Evolutionary conservation across 1,140 invertebrate species (phyloP), one percentile per base, ranked within the genome.

Genomic region (Leptestheria dahalacensis): DNA sequence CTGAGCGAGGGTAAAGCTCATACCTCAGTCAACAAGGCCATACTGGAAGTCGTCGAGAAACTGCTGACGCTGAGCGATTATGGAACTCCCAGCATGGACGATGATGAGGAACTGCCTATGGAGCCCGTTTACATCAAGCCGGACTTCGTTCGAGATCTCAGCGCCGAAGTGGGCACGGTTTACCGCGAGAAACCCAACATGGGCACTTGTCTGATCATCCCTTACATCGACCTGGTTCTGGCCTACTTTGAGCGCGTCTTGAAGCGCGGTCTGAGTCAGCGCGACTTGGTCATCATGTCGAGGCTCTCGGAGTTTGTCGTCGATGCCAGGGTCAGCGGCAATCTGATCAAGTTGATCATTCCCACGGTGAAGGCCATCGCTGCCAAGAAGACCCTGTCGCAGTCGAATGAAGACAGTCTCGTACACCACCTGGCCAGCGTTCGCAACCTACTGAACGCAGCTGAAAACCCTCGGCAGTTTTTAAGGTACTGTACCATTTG

Each of bases 41-140:
- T 94, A 56, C 72, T 91, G 57, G 82, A 85, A 64, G 82, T 93
- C 67, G 71, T 94, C 3, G 83, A 89, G 65, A 84, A 85, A 63
- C 68, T 96, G 28, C 67, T 95, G 54, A 85, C 80, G 1, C 70
- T 83, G 24, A 75, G 79, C 57, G 69, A 73, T 59, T 65, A 66
- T 29, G 63, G 46, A 1, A 47, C 25, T 10, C 12, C 20, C 23
- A 49, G 26, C 28, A 49, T 50, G 10, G 59, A 65, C 50, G 71
- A 76, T 49, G 59, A 61, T n/a, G 60, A 62, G 25, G 53, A 63
- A 23, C 28, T 58, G 49, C 25, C 48, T 11, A 60, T 65, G 54
- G 59, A 62, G 3, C 46, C 23, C 10, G 54, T 24, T 3, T 15
- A 33, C 53, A 41, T 57, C 21, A 60, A 50, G 23, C 58, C 58